phyloP scores from a whole-genome alignment of 2,113 vertebrate genomes.

The Cyphomyrus discorhynchus region DNA sequence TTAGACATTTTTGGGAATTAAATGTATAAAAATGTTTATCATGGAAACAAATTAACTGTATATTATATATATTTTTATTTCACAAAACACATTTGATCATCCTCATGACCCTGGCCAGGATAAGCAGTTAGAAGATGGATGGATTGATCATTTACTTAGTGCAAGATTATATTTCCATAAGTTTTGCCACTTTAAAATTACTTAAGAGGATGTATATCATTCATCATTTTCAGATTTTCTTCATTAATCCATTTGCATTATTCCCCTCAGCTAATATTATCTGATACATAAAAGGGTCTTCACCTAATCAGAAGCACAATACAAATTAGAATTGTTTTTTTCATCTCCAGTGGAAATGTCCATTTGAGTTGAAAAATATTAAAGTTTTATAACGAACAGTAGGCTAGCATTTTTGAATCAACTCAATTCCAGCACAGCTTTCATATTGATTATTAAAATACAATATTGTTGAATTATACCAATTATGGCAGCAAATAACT shows the following conservation, averaged over 20 bases:
- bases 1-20: not conserved
- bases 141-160: not conserved
- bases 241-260: not conserved
- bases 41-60: not conserved
- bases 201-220: not conserved
- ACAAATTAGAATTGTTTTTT: not conserved
- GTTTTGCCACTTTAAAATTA: not conserved
- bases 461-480: not conserved
- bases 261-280: not conserved
- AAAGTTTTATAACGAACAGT: not conserved
- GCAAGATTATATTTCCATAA: not conserved
- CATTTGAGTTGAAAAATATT: not conserved
- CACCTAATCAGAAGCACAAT: not conserved
- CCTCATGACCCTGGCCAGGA: not conserved
- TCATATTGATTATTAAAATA: not conserved
- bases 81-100: not conserved
- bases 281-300: not conserved
- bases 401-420: not conserved
- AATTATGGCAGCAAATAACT: not conserved
- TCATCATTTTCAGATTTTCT: not conserved
- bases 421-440: not conserved
- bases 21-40: not conserved
- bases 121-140: not conserved
- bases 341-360: not conserved
- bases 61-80: not conserved